Base-by-base conservation (phyloP, 1,140 invertebrate genomes). In the Pemphigus obesinymphae region DNA sequence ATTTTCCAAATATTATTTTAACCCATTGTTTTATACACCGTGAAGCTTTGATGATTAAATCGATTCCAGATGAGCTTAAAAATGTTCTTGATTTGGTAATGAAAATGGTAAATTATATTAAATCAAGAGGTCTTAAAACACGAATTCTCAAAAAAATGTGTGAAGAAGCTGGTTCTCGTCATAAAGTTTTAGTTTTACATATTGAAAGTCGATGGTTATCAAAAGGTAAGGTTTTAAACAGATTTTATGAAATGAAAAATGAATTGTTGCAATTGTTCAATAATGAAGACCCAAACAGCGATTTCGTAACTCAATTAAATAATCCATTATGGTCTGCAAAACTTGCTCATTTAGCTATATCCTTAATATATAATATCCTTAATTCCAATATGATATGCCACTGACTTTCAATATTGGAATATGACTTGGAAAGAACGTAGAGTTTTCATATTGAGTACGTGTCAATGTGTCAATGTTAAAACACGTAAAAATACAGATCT, bases 221-320 rank as follows among this genome's bases (percentile, higher is more conserved):
- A 75, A 83, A 84, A 84, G 84, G 86, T 63, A 86, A 86, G 85
- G 83, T 84, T 85, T 85, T 85, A 85, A 86, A 83, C 84, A 87
- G 82, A 84, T 84, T n/a, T n/a, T n/a, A n/a, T n/a, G n/a, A n/a
- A n/a, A n/a, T n/a, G n/a, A n/a, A n/a, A n/a, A n/a, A n/a, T n/a
- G n/a, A n/a, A n/a, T n/a, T n/a, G n/a, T n/a, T n/a, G n/a, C n/a
- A n/a, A n/a, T n/a, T n/a, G n/a, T n/a, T n/a, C n/a, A n/a, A n/a
- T n/a, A n/a, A n/a, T n/a, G n/a, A n/a, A n/a, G n/a, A n/a, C n/a
- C n/a, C 58, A 31, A 82, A 82, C 5, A 72, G 11, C 29, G 34
- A 72, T 72, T 40, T 72, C 34, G 29, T 34, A 58, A 40, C 72
- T 73, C 48, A 23, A 23, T 40, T 43, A 31, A 26, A 72, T 72